phyloP scores from a whole-genome alignment of 1,140 invertebrate species.

The Bradysia coprophila region DNA sequence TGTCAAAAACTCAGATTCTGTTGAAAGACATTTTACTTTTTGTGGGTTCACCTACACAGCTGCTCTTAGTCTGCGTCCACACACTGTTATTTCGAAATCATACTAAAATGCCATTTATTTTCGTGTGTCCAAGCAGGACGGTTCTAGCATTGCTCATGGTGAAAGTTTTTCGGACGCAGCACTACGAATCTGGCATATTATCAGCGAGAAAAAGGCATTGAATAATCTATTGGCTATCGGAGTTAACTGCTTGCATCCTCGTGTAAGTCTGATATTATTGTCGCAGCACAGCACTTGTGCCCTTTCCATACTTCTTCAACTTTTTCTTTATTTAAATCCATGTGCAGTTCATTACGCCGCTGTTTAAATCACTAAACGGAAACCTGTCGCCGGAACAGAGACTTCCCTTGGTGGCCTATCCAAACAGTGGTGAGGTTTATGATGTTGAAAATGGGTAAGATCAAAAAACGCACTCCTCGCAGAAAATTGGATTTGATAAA shows the following conservation, averaged over 20 bases:
- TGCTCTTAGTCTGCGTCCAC: too few species aligned
- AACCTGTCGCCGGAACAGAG: constrained; percentile 6
- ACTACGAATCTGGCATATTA: constrained; percentile 27
- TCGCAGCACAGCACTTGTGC: background rate
- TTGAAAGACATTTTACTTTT: too few species aligned
- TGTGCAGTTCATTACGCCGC: constrained; percentile 24
- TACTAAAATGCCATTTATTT: constrained; percentile 4
- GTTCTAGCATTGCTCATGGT: constrained; percentile 46
- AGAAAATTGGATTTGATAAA: background rate
- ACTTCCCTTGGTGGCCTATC: constrained; percentile 45
- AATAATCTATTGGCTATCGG: constrained; percentile 61
- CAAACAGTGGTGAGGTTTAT: constrained; percentile 49
- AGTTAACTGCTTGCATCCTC: constrained; percentile 65
- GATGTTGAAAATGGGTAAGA: constrained; percentile 23
- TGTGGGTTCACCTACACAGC: too few species aligned
- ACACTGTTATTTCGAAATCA: too few species aligned
- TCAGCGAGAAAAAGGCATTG: constrained; percentile 33
- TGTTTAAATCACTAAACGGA: constrained; percentile 30
- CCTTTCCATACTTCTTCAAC: background rate
- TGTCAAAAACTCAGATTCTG: too few species aligned
- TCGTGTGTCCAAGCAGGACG: constrained; percentile 28
- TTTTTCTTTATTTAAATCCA: background rate
- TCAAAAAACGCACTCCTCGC: too few species aligned
- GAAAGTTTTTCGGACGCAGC: constrained; percentile 42
- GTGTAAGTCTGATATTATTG: constrained; percentile 5